Percentiles rank a stretch among this genome's conserved stretches.
These are phyloP conservation scores for Scaptodrosophila latifasciaeformis DNA, from an alignment of 2,888 invertebrate species.

Conservation along the genomic window DNA sequence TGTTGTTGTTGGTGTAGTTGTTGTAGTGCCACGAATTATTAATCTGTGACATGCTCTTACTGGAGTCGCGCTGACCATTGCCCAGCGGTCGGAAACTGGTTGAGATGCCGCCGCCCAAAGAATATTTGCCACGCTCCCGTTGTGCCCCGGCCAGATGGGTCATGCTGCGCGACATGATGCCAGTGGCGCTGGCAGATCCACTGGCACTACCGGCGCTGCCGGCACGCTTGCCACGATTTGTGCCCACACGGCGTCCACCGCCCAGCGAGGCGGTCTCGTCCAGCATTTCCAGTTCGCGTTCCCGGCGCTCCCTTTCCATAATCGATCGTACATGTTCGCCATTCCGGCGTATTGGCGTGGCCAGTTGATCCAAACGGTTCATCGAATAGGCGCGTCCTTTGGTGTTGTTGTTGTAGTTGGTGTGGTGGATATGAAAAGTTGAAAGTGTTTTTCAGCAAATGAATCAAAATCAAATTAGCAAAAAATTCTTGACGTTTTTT, in stretches of 20 bases:
- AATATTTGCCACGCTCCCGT: slow-evolving; percentile 55
- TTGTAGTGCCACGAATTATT: slow-evolving; percentile 52
- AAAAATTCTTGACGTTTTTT: slow-evolving; percentile 13
- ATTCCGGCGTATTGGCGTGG: slow-evolving; percentile 81
- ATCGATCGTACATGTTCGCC: slow-evolving; percentile 75
- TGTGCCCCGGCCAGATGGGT: slow-evolving; percentile 77
- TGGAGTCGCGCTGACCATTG: slow-evolving; percentile 72
- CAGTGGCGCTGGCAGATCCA: slow-evolving; percentile 52
- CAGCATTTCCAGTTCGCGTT: slow-evolving; percentile 72
- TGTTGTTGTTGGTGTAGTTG: slow-evolving; percentile 47
- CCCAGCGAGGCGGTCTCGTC: slow-evolving; percentile 72
- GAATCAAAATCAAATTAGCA: slow-evolving; percentile 43
- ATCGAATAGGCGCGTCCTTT: slow-evolving; percentile 93
- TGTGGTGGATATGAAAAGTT: slow-evolving; percentile 44
- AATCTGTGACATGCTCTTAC: slow-evolving; percentile 77
- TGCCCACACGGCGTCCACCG: slow-evolving; percentile 42
- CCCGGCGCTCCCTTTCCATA: slow-evolving; percentile 74
- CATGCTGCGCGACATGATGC: slow-evolving; percentile 82
- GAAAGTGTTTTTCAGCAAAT: slow-evolving; percentile 41
- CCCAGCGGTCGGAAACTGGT: slow-evolving; percentile 71
- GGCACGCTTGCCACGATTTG: slow-evolving; percentile 27
- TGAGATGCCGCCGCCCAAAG: slow-evolving; percentile 68
- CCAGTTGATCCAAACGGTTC: slow-evolving; percentile 92
- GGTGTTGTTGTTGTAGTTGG: slow-evolving; percentile 25
- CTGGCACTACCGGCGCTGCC: slow-evolving; percentile 32